These are phyloP conservation scores for Betta splendens DNA, from an alignment of 2,797 vertebrate species.

Conservation along the genomic window DNA sequence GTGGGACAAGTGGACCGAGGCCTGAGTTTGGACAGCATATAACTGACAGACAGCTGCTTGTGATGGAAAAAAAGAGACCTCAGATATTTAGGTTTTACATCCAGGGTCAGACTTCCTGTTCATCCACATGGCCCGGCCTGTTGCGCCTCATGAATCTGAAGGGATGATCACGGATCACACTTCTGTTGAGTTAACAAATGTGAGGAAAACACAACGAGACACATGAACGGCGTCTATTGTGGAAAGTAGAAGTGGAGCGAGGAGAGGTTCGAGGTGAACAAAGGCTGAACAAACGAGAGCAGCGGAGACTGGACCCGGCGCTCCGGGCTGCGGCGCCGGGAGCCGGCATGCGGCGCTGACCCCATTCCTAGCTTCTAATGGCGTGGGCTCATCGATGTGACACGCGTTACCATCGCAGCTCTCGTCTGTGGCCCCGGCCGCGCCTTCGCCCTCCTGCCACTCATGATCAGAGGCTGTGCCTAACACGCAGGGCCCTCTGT, in stretches of 20 bases:
- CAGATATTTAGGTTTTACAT: too few species aligned
- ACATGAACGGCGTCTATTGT: constrained; percentile 34
- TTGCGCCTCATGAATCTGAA: too few species aligned
- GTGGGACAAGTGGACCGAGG: too few species aligned
- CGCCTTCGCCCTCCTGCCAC: constrained; percentile 54
- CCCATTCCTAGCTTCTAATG: constrained; percentile 64
- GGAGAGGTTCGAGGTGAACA: constrained; percentile 33
- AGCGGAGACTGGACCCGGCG: constrained; percentile 42
- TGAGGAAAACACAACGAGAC: constrained; percentile 30
- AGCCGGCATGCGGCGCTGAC: constrained; percentile 58
- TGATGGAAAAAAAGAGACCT: too few species aligned
- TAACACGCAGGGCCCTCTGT: constrained; percentile 38
- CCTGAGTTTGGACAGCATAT: too few species aligned
- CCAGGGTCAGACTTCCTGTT: too few species aligned
- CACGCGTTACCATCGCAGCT: constrained; percentile 67
- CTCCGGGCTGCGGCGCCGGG: constrained; percentile 31
- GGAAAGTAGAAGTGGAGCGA: constrained; percentile 8
- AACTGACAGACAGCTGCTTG: too few species aligned
- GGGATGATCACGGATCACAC: too few species aligned
- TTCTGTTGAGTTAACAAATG: background rate
- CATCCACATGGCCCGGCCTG: too few species aligned
- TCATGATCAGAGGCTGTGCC: constrained; percentile 61
- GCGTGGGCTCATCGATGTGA: constrained; percentile 79
- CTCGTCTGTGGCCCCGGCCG: constrained; percentile 50
- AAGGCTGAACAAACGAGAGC: constrained; percentile 51